These are phyloP conservation scores for Blennius ocellaris DNA, from an alignment of 2,113 vertebrate species.

Conservation along the genomic window DNA sequence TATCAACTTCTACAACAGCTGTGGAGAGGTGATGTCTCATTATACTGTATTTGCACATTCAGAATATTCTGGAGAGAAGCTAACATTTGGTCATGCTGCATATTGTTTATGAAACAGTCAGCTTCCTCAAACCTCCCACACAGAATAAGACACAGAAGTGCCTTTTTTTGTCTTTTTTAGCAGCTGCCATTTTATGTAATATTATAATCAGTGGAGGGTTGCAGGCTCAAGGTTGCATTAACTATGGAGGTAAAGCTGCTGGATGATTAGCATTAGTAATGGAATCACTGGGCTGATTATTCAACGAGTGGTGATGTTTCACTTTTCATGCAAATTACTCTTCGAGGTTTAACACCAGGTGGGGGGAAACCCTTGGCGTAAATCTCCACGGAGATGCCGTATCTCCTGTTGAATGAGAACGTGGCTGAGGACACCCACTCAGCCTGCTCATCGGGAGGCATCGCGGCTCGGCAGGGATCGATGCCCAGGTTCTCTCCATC, in stretches of 20 bases:
- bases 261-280: slow-evolving; percentile 15
- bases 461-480: slow-evolving; percentile 42
- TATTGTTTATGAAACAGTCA: slow-evolving; percentile 35
- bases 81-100: slow-evolving; percentile 42
- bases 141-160: slow-evolving; percentile 17
- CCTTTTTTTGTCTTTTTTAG: background rate
- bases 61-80: slow-evolving; percentile 9
- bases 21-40: slow-evolving; percentile 47
- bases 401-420: slow-evolving; percentile 27
- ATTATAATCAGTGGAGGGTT: background rate
- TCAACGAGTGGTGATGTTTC: slow-evolving; percentile 3
- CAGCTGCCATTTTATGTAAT: slow-evolving; percentile 19
- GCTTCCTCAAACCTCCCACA: slow-evolving; percentile 25
- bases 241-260: background rate
- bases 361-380: slow-evolving; percentile 14
- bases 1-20: slow-evolving; percentile 31
- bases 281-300: background rate
- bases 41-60: slow-evolving; percentile 26
- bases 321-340: slow-evolving; percentile 1
- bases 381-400: slow-evolving; percentile 25
- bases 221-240: slow-evolving; percentile 9
- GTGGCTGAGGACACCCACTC: slow-evolving; percentile 40
- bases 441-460: slow-evolving; percentile 40
- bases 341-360: slow-evolving; percentile 21
- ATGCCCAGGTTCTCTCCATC: slow-evolving; percentile 51